phyloP scores from a whole-genome alignment of 2,888 invertebrate species.

The Dromius quadrimaculatus region DNA sequence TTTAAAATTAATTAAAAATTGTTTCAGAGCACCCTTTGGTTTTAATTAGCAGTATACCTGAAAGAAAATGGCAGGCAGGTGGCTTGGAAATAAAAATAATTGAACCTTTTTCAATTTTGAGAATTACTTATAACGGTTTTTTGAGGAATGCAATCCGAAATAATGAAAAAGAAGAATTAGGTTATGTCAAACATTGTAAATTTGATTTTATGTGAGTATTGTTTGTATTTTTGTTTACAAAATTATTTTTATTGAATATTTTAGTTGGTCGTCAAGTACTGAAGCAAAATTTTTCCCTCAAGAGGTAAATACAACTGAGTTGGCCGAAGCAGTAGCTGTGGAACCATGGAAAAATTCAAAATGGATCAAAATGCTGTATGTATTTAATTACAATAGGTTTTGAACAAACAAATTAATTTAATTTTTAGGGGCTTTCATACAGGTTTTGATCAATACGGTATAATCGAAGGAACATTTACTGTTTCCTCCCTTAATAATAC shows the following conservation, averaged over 20 bases:
- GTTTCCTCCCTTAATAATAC: background rate
- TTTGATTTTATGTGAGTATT: slow-evolving; percentile 74
- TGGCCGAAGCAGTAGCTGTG: slow-evolving; percentile 70
- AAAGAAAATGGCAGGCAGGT: slow-evolving; percentile 71
- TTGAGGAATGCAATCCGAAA: slow-evolving; percentile 67
- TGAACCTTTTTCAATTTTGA: slow-evolving; percentile 72
- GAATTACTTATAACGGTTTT: slow-evolving; percentile 79
- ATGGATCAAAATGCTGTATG: slow-evolving; percentile 72
- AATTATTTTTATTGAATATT: slow-evolving; percentile 57
- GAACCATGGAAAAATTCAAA: slow-evolving; percentile 72
- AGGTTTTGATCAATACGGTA: slow-evolving; percentile 76
- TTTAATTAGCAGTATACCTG: slow-evolving; percentile 63
- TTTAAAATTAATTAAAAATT: slow-evolving; percentile 9
- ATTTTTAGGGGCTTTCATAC: slow-evolving; percentile 60
- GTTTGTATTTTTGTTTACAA: background rate
- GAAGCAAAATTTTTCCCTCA: slow-evolving; percentile 69
- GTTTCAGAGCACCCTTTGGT: slow-evolving; percentile 71
- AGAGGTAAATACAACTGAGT: slow-evolving; percentile 70
- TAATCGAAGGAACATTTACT: slow-evolving; percentile 70
- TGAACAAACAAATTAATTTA: no score
- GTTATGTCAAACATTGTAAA: slow-evolving; percentile 66
- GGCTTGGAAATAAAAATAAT: slow-evolving; percentile 74
- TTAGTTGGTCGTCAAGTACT: slow-evolving; percentile 71
- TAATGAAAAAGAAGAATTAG: slow-evolving; percentile 59
- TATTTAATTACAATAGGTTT: slow-evolving; percentile 37